Percentiles rank a stretch among this genome's conserved stretches.
These are phyloP conservation scores for Bombus haemorrhoidalis DNA, from an alignment of 1,140 invertebrate genomes.

Conservation along the genomic window DNA sequence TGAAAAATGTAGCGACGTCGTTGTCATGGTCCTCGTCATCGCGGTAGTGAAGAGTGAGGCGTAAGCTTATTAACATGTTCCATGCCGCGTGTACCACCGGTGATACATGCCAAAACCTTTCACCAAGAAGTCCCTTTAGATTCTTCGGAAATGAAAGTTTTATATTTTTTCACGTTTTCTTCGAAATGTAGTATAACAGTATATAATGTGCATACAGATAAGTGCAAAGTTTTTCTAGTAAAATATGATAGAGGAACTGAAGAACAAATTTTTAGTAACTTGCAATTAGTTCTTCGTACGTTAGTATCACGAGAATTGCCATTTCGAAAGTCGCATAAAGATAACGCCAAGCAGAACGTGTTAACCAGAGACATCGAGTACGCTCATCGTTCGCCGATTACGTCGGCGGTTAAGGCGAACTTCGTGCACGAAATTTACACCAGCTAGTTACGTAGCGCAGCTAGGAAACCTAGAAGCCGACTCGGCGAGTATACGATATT, in stretches of 20 bases:
- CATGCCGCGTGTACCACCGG: not conserved
- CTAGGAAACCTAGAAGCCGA: not conserved
- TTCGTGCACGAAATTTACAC: conserved; percentile 5
- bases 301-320: no score
- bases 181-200: no score
- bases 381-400: conserved; percentile 36
- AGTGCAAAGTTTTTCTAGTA: no score
- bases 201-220: no score
- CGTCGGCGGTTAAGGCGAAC: conserved; percentile 1
- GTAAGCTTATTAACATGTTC: conserved; percentile 54
- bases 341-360: not conserved
- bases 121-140: not conserved
- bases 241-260: no score
- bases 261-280: no score
- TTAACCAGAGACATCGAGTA: conserved; percentile 43
- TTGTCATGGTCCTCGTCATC: not conserved
- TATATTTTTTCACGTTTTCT: no score
- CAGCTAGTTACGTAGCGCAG: conserved; percentile 5
- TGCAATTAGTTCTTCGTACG: no score
- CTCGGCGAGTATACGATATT: conserved; percentile 4
- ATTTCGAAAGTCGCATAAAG: not conserved
- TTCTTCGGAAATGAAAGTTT: not conserved
- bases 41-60: not conserved
- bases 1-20: conserved; percentile 67
- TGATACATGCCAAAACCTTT: not conserved